Conservation (phyloP, 1,140 invertebrate genomes). For the Cherax quadricarinatus region DNA sequence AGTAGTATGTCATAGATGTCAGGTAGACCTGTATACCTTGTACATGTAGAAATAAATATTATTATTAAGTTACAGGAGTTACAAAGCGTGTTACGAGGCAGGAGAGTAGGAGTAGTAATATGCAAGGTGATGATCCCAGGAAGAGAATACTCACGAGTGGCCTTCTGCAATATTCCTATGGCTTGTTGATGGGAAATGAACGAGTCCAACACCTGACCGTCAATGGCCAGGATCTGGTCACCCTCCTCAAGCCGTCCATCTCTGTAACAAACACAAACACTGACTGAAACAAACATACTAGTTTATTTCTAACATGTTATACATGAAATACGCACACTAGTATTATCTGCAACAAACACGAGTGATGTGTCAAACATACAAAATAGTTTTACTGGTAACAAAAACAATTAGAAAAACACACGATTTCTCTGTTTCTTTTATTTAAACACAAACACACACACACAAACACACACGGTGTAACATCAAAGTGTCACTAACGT, state of each 20-base stretch:
- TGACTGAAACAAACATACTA: background rate
- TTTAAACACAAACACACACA: too few relatives aligned
- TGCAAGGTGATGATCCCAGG: too few relatives aligned
- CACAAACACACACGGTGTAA: too few relatives aligned
- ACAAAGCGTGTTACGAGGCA: too few relatives aligned
- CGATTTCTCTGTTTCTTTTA: too few relatives aligned
- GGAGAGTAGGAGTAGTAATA: too few relatives aligned
- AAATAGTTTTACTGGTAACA: background rate
- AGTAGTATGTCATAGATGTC: too few relatives aligned
- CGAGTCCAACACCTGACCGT: constrained; percentile 83
- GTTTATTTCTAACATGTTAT: background rate
- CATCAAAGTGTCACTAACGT: too few relatives aligned
- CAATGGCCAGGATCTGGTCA: constrained; percentile 93
- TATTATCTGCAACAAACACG: background rate
- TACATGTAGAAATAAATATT: too few relatives aligned
- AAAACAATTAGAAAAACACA: too few relatives aligned
- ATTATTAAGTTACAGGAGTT: too few relatives aligned
- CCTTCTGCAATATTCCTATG: constrained; percentile 88
- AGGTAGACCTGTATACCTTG: too few relatives aligned
- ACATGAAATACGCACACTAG: background rate
- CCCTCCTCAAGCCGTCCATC: constrained; percentile 87
- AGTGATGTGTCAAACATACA: background rate
- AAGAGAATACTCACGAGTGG: constrained; percentile 80
- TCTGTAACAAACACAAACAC: constrained; percentile 77
- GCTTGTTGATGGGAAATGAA: constrained; percentile 92